Percentiles rank a stretch among this genome's conserved stretches.
phyloP scores from a whole-genome alignment of 2,888 invertebrate genomes.

The Apocheima hispidaria region DNA sequence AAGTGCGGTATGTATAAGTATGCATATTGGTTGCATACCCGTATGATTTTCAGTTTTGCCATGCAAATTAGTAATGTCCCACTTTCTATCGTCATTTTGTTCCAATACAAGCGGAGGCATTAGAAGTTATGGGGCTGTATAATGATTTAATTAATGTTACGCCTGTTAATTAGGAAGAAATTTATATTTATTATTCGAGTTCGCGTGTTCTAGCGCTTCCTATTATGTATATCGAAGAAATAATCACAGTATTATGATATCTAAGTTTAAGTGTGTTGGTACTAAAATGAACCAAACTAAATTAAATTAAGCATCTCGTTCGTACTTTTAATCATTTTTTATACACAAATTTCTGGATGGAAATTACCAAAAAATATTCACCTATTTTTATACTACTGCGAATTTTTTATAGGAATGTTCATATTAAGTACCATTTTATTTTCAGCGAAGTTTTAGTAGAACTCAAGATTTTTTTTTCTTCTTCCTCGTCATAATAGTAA shows the following conservation, averaged over 20 bases:
- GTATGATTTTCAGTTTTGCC: conserved; percentile 57
- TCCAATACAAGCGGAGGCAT: conserved; percentile 49
- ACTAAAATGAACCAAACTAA: not conserved
- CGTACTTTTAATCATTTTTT: too few relatives aligned
- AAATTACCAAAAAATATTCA: too few relatives aligned
- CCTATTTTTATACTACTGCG: too few relatives aligned
- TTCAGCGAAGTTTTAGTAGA: too few relatives aligned
- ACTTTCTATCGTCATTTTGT: conserved; percentile 60
- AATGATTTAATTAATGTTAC: conserved; percentile 33
- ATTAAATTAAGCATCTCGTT: too few relatives aligned
- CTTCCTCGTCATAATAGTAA: too few relatives aligned
- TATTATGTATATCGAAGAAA: conserved; percentile 22
- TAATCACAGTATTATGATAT: not conserved
- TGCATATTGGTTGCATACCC: conserved; percentile 45
- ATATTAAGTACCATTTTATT: too few relatives aligned
- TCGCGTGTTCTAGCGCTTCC: conserved; percentile 28
- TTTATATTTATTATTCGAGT: conserved; percentile 29
- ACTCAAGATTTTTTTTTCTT: too few relatives aligned
- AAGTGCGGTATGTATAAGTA: not conserved
- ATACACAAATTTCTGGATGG: too few relatives aligned
- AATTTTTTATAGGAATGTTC: too few relatives aligned
- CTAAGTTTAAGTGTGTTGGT: not conserved
- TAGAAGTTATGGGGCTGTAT: conserved; percentile 43
- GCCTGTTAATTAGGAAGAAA: conserved; percentile 38
- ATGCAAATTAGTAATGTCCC: conserved; percentile 61